A percentile compares a stretch with the other conserved stretches of the same genome.
Evolutionary conservation across 1,140 invertebrate genomes (phyloP).

Genomic region (Lucilia sericata): DNA sequence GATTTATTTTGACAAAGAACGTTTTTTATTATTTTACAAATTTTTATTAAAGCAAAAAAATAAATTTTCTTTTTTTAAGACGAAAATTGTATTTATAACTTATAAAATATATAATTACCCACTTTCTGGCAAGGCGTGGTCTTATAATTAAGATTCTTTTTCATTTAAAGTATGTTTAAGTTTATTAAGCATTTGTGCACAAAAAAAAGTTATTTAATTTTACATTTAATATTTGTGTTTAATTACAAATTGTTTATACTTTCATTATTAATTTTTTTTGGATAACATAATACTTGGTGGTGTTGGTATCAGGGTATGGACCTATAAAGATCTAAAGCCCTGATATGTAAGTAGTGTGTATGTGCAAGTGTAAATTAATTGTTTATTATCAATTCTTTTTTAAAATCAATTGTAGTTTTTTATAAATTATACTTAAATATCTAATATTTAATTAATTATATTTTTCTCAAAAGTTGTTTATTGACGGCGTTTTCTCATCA

Average conservation of each 20-base stretch:
- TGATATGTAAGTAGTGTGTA: background rate
- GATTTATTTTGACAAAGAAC: too few relatives aligned
- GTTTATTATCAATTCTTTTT: background rate
- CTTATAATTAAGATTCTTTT: too few relatives aligned
- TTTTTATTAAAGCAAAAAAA: too few relatives aligned
- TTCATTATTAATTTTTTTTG: slow-evolving; percentile 14
- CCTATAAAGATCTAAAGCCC: background rate
- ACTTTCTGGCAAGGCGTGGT: too few relatives aligned
- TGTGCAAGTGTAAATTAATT: background rate
- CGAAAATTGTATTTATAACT: too few relatives aligned
- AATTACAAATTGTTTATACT: background rate
- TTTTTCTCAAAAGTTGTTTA: background rate
- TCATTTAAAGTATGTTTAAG: too few relatives aligned
- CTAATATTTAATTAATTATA: slow-evolving; percentile 22
- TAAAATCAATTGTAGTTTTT: background rate
- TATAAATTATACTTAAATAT: slow-evolving; percentile 11
- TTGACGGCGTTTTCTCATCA: background rate
- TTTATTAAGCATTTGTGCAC: too few relatives aligned
- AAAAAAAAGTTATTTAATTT: too few relatives aligned
- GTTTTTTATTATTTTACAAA: too few relatives aligned
- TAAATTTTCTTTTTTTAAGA: too few relatives aligned
- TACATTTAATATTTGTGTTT: slow-evolving; percentile 5
- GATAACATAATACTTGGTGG: slow-evolving; percentile 17
- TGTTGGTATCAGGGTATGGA: background rate
- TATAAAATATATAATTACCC: too few relatives aligned